A percentile compares a stretch with the other conserved stretches of the same genome.
These are phyloP conservation scores for Antheraea assamensis DNA, from an alignment of 2,888 invertebrate species.

Conservation along the genomic window DNA sequence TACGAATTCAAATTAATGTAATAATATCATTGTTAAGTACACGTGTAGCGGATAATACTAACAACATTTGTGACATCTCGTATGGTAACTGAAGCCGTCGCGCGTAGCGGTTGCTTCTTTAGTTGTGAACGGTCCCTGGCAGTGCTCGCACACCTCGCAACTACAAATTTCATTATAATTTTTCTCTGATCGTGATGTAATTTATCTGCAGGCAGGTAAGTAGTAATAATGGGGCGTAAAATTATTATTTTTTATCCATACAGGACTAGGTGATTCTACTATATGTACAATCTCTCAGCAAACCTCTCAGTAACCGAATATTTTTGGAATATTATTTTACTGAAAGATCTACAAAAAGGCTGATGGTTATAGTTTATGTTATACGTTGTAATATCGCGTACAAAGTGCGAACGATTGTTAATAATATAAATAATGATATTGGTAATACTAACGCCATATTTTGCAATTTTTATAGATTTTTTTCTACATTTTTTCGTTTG, in stretches of 20 bases:
- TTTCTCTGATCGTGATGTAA: neutral
- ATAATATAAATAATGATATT: neutral
- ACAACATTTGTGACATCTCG: slow-evolving; percentile 65
- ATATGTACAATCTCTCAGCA: no score
- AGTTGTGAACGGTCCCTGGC: slow-evolving; percentile 42
- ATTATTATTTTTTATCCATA: no score
- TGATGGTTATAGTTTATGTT: no score
- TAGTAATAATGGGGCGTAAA: no score
- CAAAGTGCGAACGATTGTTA: neutral
- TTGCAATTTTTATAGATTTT: slow-evolving; percentile 16
- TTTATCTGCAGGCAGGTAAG: neutral
- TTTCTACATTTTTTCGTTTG: slow-evolving; percentile 29
- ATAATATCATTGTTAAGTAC: neutral
- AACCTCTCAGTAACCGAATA: no score
- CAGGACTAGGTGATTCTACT: no score
- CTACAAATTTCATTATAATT: slow-evolving; percentile 26
- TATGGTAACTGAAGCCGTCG: slow-evolving; percentile 62
- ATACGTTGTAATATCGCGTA: neutral
- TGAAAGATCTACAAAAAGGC: no score
- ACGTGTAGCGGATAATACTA: slow-evolving; percentile 35
- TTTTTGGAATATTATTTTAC: no score
- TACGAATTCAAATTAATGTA: neutral
- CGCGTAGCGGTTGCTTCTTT: slow-evolving; percentile 37
- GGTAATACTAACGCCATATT: slow-evolving; percentile 48
- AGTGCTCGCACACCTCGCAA: slow-evolving; percentile 67